Evolutionary conservation across 2,888 invertebrate genomes (phyloP).

Genomic region (Drosophila siamana): DNA sequence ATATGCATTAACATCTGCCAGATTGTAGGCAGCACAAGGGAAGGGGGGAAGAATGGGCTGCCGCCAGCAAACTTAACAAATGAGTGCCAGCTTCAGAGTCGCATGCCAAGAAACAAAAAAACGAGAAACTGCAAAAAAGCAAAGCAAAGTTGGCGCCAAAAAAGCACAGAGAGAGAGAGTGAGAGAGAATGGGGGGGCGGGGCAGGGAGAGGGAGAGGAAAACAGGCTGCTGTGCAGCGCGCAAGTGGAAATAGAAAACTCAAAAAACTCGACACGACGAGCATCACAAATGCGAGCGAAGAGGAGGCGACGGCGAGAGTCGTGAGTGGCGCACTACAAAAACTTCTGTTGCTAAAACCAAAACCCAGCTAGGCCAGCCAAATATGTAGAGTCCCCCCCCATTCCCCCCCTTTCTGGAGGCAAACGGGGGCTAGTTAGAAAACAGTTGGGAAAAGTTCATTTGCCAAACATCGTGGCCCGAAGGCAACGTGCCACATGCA

Average conservation of each 20-base stretch:
- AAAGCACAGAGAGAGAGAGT: background rate
- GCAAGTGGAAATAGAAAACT: constrained; percentile 13
- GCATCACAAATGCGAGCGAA: constrained; percentile 57
- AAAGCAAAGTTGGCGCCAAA: constrained; percentile 56
- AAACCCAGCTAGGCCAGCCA: constrained; percentile 25
- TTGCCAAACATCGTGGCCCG: constrained; percentile 57
- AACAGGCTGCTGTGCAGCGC: background rate
- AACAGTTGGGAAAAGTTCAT: constrained; percentile 59
- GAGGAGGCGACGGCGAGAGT: too few species aligned
- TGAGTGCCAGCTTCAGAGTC: constrained; percentile 54
- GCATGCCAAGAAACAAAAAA: constrained; percentile 37
- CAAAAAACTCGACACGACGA: constrained; percentile 20
- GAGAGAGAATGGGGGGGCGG: background rate
- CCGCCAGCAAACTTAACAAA: constrained; percentile 63
- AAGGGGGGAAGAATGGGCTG: constrained; percentile 5
- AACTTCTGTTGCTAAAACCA: constrained; percentile 43
- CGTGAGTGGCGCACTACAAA: constrained; percentile 42
- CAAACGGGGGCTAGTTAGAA: constrained; percentile 50
- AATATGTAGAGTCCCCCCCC: background rate
- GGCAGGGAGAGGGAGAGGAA: background rate
- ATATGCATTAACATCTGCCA: constrained; percentile 75
- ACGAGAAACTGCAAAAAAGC: too few species aligned
- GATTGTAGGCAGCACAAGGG: constrained; percentile 23
- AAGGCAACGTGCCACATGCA: constrained; percentile 12
- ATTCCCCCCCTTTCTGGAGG: background rate